Base-by-base conservation (phyloP, 2,888 invertebrate genomes). In the Nemoura dubitans region DNA sequence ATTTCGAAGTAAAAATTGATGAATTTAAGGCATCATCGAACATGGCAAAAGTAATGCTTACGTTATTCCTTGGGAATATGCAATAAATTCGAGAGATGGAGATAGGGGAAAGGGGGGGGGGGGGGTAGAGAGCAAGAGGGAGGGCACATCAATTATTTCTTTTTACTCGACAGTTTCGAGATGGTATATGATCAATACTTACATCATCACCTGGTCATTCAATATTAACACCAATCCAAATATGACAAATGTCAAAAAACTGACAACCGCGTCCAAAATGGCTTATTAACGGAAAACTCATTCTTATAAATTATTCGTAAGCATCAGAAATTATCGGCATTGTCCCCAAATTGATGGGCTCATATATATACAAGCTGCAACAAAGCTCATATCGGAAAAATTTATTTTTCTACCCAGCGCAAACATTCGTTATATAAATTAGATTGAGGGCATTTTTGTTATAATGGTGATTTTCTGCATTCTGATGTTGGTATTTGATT, bases 371-470 rank as follows among this genome's bases (percentile, higher is more conserved):
- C 21, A 21, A 7, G 21, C 21, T 59, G 21, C 59, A 16, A 59
- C 59, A 59, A 59, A 21, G 59, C 21, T 59, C 59, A 59, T 14
- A 59, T 59, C 59, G 59, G 59, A 21, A 59, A 59, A 59, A 21
- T 21, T 7, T 16, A 10, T 21, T 59, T 59, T 59, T 21, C 14
- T n/a, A 14, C 1, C n/a, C 78, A 78, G 25, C 3, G n/a, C 81
- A 81, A 81, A 81, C 28, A 81, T 81, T 81, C 14, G 81, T 81
- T 81, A 28, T 81, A 28, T 28, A 81, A 81, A 81, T 81, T 81
- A 30, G 81, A 30, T 78, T 30, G 81, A 81, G n/a, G 28, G 81
- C 0, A 28, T 81, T 81, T 28, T 28, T 81, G 81, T 59, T 30
- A 81, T 81, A 81, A 29, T 29, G 28, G 30, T 81, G n/a, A 29